Percentiles rank a stretch among this genome's conserved stretches.
phyloP scores from a whole-genome alignment of 2,888 invertebrate genomes.

The Clivina fossor region DNA sequence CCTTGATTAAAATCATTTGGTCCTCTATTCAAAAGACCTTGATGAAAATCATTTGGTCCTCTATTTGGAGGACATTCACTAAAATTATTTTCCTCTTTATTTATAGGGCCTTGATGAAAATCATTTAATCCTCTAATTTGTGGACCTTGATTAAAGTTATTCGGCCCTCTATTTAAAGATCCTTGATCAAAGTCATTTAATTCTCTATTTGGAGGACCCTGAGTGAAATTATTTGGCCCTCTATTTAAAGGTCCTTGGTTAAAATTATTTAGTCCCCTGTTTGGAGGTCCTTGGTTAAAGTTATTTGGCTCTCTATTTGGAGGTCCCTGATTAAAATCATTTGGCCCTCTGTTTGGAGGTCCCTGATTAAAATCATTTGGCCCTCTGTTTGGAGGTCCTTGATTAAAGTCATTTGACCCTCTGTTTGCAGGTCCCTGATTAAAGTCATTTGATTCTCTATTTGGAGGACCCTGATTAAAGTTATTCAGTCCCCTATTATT shows the following conservation, averaged over 20 bases:
- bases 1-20: constrained; percentile 22
- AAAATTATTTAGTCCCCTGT: constrained; percentile 2
- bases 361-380: constrained; percentile 19
- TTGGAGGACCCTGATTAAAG: constrained; percentile 6
- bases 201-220: not conserved
- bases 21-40: constrained; percentile 17
- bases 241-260: not conserved
- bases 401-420: constrained; percentile 7
- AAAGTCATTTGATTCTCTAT: constrained; percentile 12
- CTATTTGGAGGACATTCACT: not conserved
- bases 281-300: constrained; percentile 6
- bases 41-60: constrained; percentile 12
- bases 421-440: constrained; percentile 19
- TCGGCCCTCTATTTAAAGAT: too few relatives aligned
- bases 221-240: not conserved
- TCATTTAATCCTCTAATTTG: not conserved
- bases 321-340: constrained; percentile 23
- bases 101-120: not conserved
- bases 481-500: constrained; percentile 5
- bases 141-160: constrained; percentile 3
- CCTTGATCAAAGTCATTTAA: not conserved
- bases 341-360: constrained; percentile 14
- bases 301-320: constrained; percentile 24
- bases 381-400: constrained; percentile 16
- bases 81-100: not conserved